A percentile compares a stretch with the other conserved stretches of the same genome.
Conservation (phyloP, 2,888 invertebrate species). For the Salticus scenicus region DNA sequence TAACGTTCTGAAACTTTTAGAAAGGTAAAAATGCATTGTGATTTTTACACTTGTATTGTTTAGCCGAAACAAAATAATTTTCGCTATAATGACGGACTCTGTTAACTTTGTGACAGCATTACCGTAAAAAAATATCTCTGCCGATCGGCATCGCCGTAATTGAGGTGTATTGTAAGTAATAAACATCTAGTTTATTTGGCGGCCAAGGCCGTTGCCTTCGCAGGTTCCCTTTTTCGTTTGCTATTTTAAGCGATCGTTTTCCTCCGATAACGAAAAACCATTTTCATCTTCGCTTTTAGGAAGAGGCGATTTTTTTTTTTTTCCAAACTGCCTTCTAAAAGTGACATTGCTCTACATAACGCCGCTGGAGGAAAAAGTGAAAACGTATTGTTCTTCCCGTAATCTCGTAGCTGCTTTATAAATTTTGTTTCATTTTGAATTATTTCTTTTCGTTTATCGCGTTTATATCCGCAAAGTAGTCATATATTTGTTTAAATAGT, state of each 20-base stretch:
- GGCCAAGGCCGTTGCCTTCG: not conserved
- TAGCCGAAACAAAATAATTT: too few species aligned
- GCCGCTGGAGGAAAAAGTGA: not conserved
- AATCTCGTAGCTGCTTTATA: too few species aligned
- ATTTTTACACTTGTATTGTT: too few species aligned
- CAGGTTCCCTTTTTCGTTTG: not conserved
- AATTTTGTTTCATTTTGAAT: too few species aligned
- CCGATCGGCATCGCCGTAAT: not conserved
- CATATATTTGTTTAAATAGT: too few species aligned
- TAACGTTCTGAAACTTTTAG: too few species aligned
- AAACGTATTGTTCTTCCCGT: not conserved
- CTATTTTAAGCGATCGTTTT: not conserved
- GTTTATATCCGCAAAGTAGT: too few species aligned
- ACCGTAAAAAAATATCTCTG: not conserved
- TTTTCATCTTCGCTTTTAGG: not conserved
- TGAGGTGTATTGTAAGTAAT: too few species aligned
- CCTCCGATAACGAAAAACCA: not conserved
- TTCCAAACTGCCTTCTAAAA: not conserved
- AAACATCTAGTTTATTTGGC: too few species aligned
- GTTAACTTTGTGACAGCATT: not conserved
- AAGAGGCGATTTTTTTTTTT: not conserved
- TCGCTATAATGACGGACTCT: too few species aligned
- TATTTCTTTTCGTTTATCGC: too few species aligned
- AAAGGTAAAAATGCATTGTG: too few species aligned
- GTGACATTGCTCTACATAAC: not conserved